phyloP scores from a whole-genome alignment of 1,140 invertebrate species.

The Metaphire vulgaris region DNA sequence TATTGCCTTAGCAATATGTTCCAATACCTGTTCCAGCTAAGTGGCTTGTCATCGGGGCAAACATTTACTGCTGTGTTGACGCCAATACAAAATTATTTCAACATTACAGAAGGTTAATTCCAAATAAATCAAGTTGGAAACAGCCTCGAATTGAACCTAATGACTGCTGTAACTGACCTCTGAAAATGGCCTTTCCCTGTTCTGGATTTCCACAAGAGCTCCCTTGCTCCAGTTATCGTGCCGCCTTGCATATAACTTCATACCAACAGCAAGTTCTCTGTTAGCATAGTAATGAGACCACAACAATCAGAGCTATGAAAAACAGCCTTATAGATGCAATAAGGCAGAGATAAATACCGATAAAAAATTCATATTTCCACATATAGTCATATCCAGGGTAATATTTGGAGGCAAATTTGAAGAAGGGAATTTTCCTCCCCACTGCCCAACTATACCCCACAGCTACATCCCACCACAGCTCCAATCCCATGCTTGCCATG shows the following conservation, averaged over 20 bases:
- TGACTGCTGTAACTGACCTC: constrained; percentile 38
- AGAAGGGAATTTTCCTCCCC: not conserved
- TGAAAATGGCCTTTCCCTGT: constrained; percentile 46
- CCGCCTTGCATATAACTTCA: constrained; percentile 47
- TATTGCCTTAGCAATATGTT: not conserved
- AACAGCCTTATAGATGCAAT: not conserved
- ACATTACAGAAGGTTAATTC: not conserved
- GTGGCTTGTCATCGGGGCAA: not conserved
- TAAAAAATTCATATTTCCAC: not conserved
- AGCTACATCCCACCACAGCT: not conserved
- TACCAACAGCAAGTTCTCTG: constrained; percentile 50
- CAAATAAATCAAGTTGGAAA: not conserved
- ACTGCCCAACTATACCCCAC: not conserved
- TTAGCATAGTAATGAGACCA: too few species aligned
- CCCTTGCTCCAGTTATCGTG: constrained; percentile 55
- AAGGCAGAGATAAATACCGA: not conserved
- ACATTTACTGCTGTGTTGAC: not conserved
- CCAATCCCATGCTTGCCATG: not conserved
- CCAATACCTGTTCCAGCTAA: not conserved
- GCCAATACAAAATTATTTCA: not conserved
- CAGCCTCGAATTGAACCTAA: not conserved
- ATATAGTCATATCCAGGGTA: not conserved
- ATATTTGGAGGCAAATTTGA: not conserved
- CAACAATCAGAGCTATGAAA: too few species aligned
- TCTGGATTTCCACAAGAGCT: constrained; percentile 47